Evolutionary conservation across 2,113 vertebrate species (phyloP).

Genomic region (Ifrita kowaldi): DNA sequence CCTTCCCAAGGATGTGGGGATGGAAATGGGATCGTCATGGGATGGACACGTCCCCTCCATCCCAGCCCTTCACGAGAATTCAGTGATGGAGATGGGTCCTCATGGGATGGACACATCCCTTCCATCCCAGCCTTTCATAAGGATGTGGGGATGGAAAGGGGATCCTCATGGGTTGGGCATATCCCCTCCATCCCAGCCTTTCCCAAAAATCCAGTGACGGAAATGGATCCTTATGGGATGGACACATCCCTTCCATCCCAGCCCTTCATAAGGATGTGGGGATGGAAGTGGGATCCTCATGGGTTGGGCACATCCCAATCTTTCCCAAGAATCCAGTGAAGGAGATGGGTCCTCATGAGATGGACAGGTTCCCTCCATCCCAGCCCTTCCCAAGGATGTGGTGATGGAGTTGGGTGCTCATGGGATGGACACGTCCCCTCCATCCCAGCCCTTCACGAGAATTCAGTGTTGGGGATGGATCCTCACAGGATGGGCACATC

Average conservation of each 20-base stretch:
- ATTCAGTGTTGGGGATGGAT: too few species aligned
- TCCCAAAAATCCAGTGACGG: accelerated
- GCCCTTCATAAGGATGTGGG: too few species aligned
- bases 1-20: accelerated
- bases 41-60: too few species aligned
- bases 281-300: background rate
- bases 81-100: accelerated
- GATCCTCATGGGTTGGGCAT: background rate
- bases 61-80: accelerated
- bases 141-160: background rate
- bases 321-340: too few species aligned
- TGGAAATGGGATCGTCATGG: accelerated
- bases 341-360: too few species aligned
- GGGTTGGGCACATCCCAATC: too few species aligned
- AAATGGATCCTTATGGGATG: background rate
- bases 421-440: too few species aligned
- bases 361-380: background rate
- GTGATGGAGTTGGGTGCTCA: accelerated
- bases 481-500: too few species aligned
- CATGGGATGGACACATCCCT: accelerated
- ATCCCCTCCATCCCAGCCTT: accelerated
- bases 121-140: background rate
- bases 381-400: accelerated
- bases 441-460: too few species aligned
- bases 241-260: too few species aligned